Conservation (phyloP, 1,140 invertebrate species). For the Listronotus oregonensis region DNA sequence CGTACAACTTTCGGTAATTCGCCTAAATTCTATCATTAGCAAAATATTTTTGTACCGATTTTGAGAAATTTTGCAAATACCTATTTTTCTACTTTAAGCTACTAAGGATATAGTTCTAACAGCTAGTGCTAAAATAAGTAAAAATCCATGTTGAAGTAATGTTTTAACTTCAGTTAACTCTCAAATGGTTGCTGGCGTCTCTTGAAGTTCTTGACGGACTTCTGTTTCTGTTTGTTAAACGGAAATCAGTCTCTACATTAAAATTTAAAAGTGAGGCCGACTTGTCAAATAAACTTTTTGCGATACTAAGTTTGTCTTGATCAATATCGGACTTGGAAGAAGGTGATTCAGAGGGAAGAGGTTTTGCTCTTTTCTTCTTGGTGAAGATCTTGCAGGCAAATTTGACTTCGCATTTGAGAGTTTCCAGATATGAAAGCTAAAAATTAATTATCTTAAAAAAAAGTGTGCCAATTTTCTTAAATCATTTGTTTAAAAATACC, state of each 20-base stretch:
- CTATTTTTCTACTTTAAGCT: no score
- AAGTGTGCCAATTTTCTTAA: no score
- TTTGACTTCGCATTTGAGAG: conserved; percentile 65
- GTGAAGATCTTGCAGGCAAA: conserved; percentile 69
- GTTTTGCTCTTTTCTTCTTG: conserved; percentile 65
- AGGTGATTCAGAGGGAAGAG: conserved; percentile 31
- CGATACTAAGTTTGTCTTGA: conserved; percentile 10
- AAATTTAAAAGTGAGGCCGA: conserved; percentile 15
- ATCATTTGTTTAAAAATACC: no score
- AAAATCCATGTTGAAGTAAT: no score
- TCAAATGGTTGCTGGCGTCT: conserved; percentile 2
- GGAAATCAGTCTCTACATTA: neutral
- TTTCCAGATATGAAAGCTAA: conserved; percentile 68
- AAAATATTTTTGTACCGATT: no score
- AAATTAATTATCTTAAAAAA: no score
- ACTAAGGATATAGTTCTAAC: no score
- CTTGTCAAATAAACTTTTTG: conserved; percentile 17
- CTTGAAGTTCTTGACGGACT: neutral
- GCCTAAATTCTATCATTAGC: no score
- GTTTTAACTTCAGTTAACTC: conserved; percentile 5
- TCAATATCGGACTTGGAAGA: conserved; percentile 17
- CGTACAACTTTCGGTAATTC: no score
- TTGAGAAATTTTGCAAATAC: no score
- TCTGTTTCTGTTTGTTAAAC: neutral
- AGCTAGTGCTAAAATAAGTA: no score